Conservation (phyloP, 2,888 invertebrate genomes). For the Epistrophella euchroma region DNA sequence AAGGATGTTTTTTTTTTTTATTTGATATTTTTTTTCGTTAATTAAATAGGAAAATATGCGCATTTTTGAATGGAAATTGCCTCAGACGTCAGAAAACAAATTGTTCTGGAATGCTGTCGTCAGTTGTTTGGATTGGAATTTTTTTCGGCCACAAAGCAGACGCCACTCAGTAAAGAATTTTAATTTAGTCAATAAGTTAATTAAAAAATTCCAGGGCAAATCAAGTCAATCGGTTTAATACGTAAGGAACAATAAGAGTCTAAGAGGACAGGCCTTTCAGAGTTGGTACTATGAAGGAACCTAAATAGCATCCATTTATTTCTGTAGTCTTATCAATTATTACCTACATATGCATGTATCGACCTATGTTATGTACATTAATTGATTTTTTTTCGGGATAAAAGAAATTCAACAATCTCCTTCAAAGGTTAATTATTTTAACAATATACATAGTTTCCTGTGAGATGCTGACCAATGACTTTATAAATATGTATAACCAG, state of each 20-base stretch:
- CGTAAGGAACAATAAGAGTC: constrained; percentile 30
- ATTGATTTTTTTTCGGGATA: too few relatives aligned
- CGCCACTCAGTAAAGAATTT: constrained; percentile 65
- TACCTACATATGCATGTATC: too few relatives aligned
- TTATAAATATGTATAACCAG: too few relatives aligned
- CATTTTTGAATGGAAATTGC: constrained; percentile 57
- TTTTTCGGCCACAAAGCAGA: constrained; percentile 65
- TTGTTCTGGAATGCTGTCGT: constrained; percentile 68
- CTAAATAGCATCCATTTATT: not conserved
- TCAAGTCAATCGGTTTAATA: constrained; percentile 44
- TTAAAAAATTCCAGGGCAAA: constrained; percentile 55
- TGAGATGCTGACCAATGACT: too few relatives aligned
- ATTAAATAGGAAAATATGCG: constrained; percentile 52
- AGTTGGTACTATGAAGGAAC: not conserved
- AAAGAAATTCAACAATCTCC: too few relatives aligned
- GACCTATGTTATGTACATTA: too few relatives aligned
- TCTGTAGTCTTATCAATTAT: not conserved
- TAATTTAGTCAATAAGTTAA: constrained; percentile 68
- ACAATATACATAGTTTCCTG: too few relatives aligned
- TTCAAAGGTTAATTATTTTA: too few relatives aligned
- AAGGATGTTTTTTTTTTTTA: constrained; percentile 27
- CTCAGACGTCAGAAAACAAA: constrained; percentile 69
- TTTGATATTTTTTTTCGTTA: constrained; percentile 29
- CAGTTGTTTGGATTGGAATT: constrained; percentile 54
- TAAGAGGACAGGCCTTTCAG: not conserved